These are phyloP conservation scores for Bombus confusus DNA, from an alignment of 1,140 invertebrate species.

Conservation along the genomic window DNA sequence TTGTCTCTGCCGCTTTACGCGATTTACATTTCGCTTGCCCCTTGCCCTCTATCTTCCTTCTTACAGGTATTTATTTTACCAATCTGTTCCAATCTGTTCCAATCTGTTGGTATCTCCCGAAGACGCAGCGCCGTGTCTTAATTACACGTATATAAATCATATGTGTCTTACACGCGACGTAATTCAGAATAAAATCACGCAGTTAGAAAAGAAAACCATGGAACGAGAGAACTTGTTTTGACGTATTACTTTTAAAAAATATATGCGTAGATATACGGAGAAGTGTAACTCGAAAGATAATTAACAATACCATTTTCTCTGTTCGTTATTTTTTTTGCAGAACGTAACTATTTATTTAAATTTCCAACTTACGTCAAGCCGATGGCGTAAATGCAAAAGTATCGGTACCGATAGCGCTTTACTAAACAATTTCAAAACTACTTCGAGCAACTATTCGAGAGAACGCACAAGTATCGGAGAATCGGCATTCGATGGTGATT, in stretches of 20 bases:
- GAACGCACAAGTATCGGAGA: no score
- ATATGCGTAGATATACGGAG: no score
- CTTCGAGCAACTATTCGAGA: background rate
- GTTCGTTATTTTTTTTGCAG: no score
- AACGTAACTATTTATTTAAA: background rate
- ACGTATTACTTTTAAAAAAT: background rate
- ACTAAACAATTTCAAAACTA: background rate
- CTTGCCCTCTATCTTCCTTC: background rate
- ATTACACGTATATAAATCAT: background rate
- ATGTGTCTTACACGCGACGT: background rate
- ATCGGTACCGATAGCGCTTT: background rate
- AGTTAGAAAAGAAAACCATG: background rate
- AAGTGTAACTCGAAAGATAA: no score
- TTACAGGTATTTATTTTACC: background rate
- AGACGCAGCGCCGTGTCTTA: no score
- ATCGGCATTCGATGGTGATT: background rate
- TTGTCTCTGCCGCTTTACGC: background rate
- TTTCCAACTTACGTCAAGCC: background rate
- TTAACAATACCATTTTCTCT: no score
- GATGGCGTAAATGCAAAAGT: background rate
- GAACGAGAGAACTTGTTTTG: background rate
- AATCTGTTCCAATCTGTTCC: no score
- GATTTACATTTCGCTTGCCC: background rate
- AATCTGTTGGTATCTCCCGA: background rate
- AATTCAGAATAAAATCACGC: background rate